Conservation (phyloP, 2,888 invertebrate species). For the Rapana venosa region DNA sequence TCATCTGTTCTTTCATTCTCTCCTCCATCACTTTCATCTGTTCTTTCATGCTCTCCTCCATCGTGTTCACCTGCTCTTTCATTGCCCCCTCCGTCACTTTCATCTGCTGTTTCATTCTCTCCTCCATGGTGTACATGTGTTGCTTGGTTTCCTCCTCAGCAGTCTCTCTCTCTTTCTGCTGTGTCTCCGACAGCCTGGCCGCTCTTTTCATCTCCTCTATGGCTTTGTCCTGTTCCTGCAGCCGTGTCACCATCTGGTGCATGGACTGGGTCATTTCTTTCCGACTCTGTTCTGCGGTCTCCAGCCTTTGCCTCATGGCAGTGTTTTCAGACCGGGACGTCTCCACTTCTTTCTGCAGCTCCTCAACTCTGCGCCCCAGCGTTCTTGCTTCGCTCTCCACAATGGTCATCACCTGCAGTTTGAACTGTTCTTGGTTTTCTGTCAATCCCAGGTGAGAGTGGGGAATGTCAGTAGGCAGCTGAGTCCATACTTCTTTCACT, state of each 20-base stretch:
- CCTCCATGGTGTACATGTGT: not conserved
- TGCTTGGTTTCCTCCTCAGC: not conserved
- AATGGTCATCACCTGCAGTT: not conserved
- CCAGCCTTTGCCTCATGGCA: not conserved
- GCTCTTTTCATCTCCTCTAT: not conserved
- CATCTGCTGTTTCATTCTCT: not conserved
- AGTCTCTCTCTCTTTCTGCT: not conserved
- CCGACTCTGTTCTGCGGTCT: not conserved
- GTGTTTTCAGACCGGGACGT: not conserved
- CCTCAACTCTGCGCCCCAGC: not conserved
- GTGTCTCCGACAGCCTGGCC: not conserved
- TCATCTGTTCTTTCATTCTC: not conserved
- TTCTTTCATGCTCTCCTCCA: not conserved
- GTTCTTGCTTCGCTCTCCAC: not conserved
- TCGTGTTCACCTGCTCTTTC: not conserved
- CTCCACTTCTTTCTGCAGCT: not conserved
- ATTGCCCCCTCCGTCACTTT: not conserved
- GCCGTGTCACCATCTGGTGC: not conserved
- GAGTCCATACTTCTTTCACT: not conserved
- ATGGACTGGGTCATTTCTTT: not conserved
- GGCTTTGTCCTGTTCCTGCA: not conserved
- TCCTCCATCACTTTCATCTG: not conserved
- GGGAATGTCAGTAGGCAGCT: not conserved
- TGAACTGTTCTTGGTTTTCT: not conserved
- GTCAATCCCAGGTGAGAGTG: too few relatives aligned